Conservation (phyloP, 2,888 invertebrate genomes). For the Scaptomyza polygonia region DNA sequence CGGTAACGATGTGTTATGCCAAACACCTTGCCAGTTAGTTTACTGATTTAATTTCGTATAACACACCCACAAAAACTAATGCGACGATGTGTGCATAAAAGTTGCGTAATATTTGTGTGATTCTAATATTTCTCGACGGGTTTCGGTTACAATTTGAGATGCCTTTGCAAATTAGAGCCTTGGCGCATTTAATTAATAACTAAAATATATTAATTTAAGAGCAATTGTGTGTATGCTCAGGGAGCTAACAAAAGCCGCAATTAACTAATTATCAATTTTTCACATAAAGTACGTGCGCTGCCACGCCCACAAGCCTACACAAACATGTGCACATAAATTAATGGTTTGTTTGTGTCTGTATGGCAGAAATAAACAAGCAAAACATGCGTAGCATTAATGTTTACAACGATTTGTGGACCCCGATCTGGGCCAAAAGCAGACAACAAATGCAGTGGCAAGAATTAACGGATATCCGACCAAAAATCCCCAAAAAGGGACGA, state of each 20-base stretch:
- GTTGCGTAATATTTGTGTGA: not conserved
- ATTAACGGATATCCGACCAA: constrained; percentile 63
- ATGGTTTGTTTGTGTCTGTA: constrained; percentile 42
- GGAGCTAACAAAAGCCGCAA: constrained; percentile 55
- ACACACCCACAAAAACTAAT: not conserved
- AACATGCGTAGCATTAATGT: constrained; percentile 72
- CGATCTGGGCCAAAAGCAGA: constrained; percentile 1
- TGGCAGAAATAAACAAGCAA: constrained; percentile 62
- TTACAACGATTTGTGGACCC: constrained; percentile 58
- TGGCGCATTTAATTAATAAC: constrained; percentile 73
- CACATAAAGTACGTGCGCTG: constrained; percentile 53
- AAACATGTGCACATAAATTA: constrained; percentile 55
- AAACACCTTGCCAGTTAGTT: too few species aligned
- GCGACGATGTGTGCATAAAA: constrained; percentile 2
- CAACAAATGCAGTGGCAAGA: constrained; percentile 47
- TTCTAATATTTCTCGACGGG: not conserved
- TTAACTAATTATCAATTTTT: constrained; percentile 80
- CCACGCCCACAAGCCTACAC: constrained; percentile 25
- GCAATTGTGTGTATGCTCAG: constrained; percentile 31
- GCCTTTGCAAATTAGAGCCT: constrained; percentile 7
- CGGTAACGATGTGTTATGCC: constrained; percentile 1
- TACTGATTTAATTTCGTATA: constrained; percentile 2
- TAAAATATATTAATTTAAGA: constrained; percentile 60
- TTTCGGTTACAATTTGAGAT: constrained; percentile 21
- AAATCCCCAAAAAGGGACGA: constrained; percentile 30